phyloP scores from a whole-genome alignment of 92 coral and sea anemone genomes.

The Epizoanthus fatuus region DNA sequence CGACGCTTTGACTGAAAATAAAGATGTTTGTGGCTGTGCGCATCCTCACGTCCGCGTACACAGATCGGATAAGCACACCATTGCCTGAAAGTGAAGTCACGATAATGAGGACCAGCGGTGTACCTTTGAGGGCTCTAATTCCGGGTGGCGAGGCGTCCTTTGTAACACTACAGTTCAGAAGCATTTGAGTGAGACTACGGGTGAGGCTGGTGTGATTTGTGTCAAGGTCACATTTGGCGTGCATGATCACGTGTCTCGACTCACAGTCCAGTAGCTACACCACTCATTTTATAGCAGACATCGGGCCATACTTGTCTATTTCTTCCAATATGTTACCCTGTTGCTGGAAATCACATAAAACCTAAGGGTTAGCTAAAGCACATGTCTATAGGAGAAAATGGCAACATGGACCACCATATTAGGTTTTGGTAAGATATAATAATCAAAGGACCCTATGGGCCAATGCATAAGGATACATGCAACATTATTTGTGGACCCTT shows the following conservation, averaged over 20 bases:
- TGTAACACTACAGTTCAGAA: background rate
- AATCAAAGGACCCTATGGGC: too few species aligned
- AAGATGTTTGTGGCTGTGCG: conserved; percentile 77
- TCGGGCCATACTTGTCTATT: too few species aligned
- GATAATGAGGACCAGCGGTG: conserved; percentile 68
- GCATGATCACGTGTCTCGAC: background rate
- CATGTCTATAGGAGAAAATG: too few species aligned
- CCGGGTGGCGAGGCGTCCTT: background rate
- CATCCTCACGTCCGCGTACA: conserved; percentile 64
- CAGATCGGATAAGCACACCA: conserved; percentile 51
- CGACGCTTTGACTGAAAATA: conserved; percentile 78
- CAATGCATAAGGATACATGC: too few species aligned
- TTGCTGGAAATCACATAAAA: too few species aligned
- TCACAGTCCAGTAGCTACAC: too few species aligned
- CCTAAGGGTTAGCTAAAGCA: too few species aligned
- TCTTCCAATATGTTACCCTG: too few species aligned
- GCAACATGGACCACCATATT: too few species aligned
- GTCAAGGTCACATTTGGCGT: background rate
- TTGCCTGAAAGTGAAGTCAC: conserved; percentile 70
- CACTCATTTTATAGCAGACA: too few species aligned
- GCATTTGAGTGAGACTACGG: background rate
- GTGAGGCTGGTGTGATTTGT: background rate
- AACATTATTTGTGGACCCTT: too few species aligned
- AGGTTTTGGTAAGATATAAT: too few species aligned
- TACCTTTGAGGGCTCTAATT: conserved; percentile 56